Evolutionary conservation across 2,888 invertebrate genomes (phyloP).

Genomic region (Pseudococcus viburni): DNA sequence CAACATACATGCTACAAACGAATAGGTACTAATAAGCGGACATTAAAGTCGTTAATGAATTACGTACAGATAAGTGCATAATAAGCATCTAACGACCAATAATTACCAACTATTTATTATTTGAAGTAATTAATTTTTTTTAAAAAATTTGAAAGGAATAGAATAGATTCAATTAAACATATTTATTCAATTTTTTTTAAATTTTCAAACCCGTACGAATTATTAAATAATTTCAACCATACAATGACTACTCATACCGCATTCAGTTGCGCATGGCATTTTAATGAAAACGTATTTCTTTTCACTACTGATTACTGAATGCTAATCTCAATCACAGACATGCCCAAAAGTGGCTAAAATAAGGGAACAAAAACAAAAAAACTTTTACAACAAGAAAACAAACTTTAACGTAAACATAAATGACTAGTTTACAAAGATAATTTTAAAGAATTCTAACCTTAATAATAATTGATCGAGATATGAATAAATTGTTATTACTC

Average conservation of each 20-base stretch:
- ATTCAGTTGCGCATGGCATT: neutral
- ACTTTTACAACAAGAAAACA: neutral
- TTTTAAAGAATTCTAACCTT: neutral
- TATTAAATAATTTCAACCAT: neutral
- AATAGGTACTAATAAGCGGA: too few relatives aligned
- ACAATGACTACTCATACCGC: neutral
- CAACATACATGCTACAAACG: too few relatives aligned
- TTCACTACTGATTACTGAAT: neutral
- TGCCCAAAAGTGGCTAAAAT: neutral
- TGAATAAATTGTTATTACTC: neutral
- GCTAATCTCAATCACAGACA: neutral
- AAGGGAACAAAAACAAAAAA: neutral
- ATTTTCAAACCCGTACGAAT: neutral
- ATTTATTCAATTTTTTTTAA: neutral
- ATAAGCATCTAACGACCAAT: too few relatives aligned
- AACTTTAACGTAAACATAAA: slow-evolving; percentile 46
- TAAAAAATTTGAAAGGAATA: neutral
- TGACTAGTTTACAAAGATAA: slow-evolving; percentile 44
- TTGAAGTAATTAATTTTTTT: too few relatives aligned
- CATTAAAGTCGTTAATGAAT: too few relatives aligned
- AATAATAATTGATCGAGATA: neutral
- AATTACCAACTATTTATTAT: too few relatives aligned
- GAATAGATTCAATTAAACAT: neutral
- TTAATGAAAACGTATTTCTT: neutral
- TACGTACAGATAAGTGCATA: too few relatives aligned